These are phyloP conservation scores for Psilopogon haemacephalus DNA, from an alignment of 2,113 vertebrate species.

Conservation along the genomic window DNA sequence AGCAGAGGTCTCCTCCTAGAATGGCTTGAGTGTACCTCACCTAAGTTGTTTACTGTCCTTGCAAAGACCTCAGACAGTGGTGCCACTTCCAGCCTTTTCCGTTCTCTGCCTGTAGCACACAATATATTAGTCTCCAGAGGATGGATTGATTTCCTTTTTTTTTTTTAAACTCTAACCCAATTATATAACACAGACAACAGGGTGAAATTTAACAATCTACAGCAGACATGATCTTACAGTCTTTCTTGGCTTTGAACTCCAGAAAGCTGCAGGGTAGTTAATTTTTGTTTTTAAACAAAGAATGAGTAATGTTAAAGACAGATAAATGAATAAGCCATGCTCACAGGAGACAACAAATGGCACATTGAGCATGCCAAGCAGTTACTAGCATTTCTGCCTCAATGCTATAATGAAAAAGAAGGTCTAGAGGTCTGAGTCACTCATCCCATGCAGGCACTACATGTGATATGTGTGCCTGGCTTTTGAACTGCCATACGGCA, in stretches of 20 bases:
- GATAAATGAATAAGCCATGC: conserved; percentile 4
- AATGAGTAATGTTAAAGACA: not conserved
- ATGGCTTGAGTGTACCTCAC: not conserved
- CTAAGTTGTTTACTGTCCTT: not conserved
- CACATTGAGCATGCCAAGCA: not conserved
- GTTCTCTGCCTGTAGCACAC: not conserved
- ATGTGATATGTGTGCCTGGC: not conserved
- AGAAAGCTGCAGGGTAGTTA: not conserved
- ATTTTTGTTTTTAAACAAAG: conserved; percentile 12
- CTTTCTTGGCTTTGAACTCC: not conserved
- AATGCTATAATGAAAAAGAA: not conserved
- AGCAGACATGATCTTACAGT: fast-evolving
- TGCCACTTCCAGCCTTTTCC: not conserved
- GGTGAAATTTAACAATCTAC: not conserved
- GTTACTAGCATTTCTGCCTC: not conserved
- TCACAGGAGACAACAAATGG: not conserved
- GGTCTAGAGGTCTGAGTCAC: not conserved
- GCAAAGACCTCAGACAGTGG: not conserved
- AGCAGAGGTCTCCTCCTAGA: not conserved
- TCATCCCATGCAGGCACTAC: not conserved
- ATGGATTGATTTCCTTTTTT: not conserved
- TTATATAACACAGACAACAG: not conserved
- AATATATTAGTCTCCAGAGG: not conserved
- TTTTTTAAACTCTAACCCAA: not conserved
- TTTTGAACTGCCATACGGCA: not conserved